phyloP scores from a whole-genome alignment of 35 echinoderm and acorn worm species.

The Diadema setosum region DNA sequence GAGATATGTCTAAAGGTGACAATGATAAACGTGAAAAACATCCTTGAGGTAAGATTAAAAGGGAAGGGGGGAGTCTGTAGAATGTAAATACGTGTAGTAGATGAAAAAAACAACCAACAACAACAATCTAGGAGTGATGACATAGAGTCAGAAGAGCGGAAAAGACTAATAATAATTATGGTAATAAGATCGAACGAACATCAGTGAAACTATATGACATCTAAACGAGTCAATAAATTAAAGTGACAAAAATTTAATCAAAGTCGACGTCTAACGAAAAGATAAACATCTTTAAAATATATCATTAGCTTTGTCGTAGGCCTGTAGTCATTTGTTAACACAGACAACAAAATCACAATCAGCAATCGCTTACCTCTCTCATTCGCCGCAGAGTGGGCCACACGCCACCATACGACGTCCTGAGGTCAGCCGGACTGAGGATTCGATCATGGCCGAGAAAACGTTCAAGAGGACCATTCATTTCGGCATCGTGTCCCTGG shows the following conservation, averaged over 20 bases:
- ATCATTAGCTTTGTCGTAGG: neutral
- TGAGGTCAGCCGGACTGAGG: slow-evolving; percentile 62
- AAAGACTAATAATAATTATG: too few relatives aligned
- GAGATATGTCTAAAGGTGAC: too few relatives aligned
- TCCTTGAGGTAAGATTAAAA: too few relatives aligned
- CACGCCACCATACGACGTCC: slow-evolving; percentile 16
- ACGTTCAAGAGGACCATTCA: slow-evolving; percentile 57
- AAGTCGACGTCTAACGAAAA: neutral
- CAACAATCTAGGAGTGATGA: too few relatives aligned
- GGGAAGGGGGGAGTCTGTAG: too few relatives aligned
- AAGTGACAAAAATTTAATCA: neutral
- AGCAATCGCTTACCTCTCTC: slow-evolving; percentile 48
- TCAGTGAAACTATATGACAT: neutral
- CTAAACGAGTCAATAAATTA: neutral
- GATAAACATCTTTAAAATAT: neutral
- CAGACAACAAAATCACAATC: neutral
- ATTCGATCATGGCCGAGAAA: slow-evolving; percentile 50
- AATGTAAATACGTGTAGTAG: too few relatives aligned
- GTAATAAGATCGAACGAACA: too few relatives aligned
- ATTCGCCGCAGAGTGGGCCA: slow-evolving; percentile 62
- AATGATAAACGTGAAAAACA: too few relatives aligned
- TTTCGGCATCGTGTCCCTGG: slow-evolving; percentile 63
- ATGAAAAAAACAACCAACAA: too few relatives aligned
- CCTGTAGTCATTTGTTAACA: neutral
- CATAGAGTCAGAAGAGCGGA: too few relatives aligned